Conservation (phyloP, 2,113 vertebrate genomes). For the Thomomys bottae region DNA sequence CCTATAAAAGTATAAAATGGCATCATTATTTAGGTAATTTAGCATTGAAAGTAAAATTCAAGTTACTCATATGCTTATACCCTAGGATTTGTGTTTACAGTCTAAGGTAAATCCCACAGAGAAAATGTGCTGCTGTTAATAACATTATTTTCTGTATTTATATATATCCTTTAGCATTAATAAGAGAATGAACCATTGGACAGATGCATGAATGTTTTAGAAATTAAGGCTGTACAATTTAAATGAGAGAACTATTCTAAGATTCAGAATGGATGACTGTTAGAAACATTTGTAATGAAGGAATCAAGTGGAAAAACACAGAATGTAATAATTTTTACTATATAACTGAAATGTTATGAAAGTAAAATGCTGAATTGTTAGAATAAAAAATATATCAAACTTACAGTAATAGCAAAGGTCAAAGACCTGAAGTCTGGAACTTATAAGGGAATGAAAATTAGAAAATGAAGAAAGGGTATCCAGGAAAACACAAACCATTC, state of each 20-base stretch:
- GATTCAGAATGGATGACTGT: neutral
- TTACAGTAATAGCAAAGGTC: neutral
- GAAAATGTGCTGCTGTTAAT: neutral
- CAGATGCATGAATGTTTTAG: neutral
- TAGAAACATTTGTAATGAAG: neutral
- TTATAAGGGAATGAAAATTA: neutral
- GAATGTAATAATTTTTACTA: neutral
- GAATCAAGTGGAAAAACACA: neutral
- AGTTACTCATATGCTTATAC: neutral
- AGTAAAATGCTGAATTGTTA: neutral
- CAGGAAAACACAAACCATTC: neutral
- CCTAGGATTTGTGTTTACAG: neutral
- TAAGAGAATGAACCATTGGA: neutral
- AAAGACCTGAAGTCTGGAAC: neutral
- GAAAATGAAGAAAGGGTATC: neutral
- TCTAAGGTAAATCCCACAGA: neutral
- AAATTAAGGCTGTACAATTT: neutral
- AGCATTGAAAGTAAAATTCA: neutral
- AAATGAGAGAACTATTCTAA: neutral
- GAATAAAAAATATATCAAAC: neutral
- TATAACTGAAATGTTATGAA: neutral
- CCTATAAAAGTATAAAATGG: neutral
- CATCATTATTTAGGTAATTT: neutral
- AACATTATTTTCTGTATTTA: neutral
- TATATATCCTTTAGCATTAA: neutral